These are phyloP conservation scores for Tenthredo distinguenda DNA, from an alignment of 2,888 invertebrate species.

Conservation along the genomic window DNA sequence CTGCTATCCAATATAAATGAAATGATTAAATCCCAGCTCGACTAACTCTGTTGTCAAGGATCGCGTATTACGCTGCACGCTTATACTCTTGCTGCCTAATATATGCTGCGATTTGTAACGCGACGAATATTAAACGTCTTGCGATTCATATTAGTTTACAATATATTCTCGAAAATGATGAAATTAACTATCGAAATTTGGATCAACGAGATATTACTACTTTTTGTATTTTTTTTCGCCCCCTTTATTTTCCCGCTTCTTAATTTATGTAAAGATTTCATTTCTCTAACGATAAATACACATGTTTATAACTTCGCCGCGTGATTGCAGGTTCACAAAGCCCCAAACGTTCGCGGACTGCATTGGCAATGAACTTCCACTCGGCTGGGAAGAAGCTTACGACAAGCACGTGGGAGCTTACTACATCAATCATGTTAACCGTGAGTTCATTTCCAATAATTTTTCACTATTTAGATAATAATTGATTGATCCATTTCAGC, in stretches of 20 bases:
- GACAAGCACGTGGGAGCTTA: constrained; percentile 97
- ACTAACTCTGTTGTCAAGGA: not conserved
- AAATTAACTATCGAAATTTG: too few relatives aligned
- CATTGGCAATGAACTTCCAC: constrained; percentile 97
- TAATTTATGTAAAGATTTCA: not conserved
- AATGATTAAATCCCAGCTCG: constrained; percentile 42
- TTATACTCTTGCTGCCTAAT: not conserved
- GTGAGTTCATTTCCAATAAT: constrained; percentile 82
- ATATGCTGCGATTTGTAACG: not conserved
- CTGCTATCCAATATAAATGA: constrained; percentile 31
- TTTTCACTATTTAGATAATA: not conserved
- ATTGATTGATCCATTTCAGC: constrained; percentile 5
- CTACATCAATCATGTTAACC: constrained; percentile 97
- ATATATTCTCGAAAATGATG: too few relatives aligned
- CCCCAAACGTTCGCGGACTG: constrained; percentile 98
- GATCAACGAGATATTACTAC: not conserved
- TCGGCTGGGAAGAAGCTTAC: constrained; percentile 98
- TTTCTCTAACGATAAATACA: not conserved
- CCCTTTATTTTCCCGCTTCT: not conserved
- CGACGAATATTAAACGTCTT: not conserved
- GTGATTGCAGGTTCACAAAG: constrained; percentile 93
- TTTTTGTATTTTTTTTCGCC: not conserved
- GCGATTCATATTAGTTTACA: too few relatives aligned
- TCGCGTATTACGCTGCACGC: not conserved
- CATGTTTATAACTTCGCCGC: not conserved